Conservation (phyloP, 1,140 invertebrate genomes). For the Adoxophyes honmai region DNA sequence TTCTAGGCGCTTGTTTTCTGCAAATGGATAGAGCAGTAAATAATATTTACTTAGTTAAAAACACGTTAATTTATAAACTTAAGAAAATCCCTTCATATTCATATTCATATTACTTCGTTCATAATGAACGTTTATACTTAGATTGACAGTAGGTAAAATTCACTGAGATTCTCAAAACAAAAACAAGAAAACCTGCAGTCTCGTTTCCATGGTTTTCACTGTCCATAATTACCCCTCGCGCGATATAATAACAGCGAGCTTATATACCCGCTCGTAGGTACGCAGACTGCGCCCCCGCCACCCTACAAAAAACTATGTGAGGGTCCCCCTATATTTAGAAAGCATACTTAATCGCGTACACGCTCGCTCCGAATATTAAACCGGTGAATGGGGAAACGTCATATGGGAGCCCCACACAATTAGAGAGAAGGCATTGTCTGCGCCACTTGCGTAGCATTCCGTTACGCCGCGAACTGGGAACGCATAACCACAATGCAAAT, state of each 20-base stretch:
- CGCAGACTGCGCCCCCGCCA: conserved; percentile 23
- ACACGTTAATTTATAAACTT: too few relatives aligned
- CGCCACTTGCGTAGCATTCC: conserved; percentile 44
- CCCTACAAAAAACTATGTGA: conserved; percentile 60
- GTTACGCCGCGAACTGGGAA: conserved; percentile 32
- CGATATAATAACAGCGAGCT: conserved; percentile 49
- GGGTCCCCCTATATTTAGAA: conserved; percentile 63
- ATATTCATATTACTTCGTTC: too few relatives aligned
- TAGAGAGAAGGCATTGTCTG: conserved; percentile 56
- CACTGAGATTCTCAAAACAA: conserved; percentile 6
- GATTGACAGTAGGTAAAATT: too few relatives aligned
- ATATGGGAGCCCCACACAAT: conserved; percentile 61
- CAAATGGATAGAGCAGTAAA: too few relatives aligned
- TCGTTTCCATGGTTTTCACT: conserved; percentile 34
- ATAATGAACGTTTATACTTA: too few relatives aligned
- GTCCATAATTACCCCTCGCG: conserved; percentile 38
- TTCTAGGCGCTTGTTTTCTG: too few relatives aligned
- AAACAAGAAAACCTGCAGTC: conserved; percentile 10
- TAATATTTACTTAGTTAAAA: too few relatives aligned
- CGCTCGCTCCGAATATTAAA: conserved; percentile 67
- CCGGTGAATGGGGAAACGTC: conserved; percentile 64
- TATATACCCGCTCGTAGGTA: conserved; percentile 69
- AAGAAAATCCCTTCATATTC: too few relatives aligned
- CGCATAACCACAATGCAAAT: conserved; percentile 10
- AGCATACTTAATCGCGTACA: conserved; percentile 67